phyloP scores from a whole-genome alignment of 1,140 invertebrate genomes.

The Planococcus citri region DNA sequence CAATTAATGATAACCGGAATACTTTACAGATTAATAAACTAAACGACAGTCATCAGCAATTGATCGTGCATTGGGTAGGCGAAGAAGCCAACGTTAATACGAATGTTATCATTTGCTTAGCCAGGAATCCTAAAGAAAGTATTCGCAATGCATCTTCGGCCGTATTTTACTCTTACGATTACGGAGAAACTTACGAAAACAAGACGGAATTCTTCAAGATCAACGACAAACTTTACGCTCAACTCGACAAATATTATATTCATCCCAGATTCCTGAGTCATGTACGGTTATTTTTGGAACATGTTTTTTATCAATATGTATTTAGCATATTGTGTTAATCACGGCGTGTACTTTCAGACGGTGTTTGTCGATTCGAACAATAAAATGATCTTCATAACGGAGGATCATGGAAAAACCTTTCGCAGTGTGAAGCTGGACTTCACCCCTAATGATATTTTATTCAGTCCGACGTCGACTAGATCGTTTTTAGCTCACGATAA shows the following conservation, averaged over 20 bases:
- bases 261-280: slow-evolving; percentile 60
- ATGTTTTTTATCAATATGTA: background rate
- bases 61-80: slow-evolving; percentile 83
- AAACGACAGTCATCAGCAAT: slow-evolving; percentile 71
- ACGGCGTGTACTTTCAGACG: slow-evolving; percentile 44
- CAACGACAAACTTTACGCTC: slow-evolving; percentile 42
- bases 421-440: slow-evolving; percentile 47
- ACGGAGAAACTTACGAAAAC: slow-evolving; percentile 64
- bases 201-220: slow-evolving; percentile 54
- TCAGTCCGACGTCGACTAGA: slow-evolving; percentile 51
- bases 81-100: slow-evolving; percentile 43
- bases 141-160: slow-evolving; percentile 44
- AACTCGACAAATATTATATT: slow-evolving; percentile 69
- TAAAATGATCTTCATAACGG: slow-evolving; percentile 62
- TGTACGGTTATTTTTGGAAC: slow-evolving; percentile 43
- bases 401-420: slow-evolving; percentile 55
- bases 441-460: slow-evolving; percentile 58
- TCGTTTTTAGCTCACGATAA: slow-evolving; percentile 58
- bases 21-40: slow-evolving; percentile 47
- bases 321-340: background rate
- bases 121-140: slow-evolving; percentile 42
- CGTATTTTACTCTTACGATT: slow-evolving; percentile 74
- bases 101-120: slow-evolving; percentile 73
- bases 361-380: slow-evolving; percentile 69
- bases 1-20: background rate